These are phyloP conservation scores for Upupa epops DNA, from an alignment of 2,113 vertebrate genomes.

Conservation along the genomic window DNA sequence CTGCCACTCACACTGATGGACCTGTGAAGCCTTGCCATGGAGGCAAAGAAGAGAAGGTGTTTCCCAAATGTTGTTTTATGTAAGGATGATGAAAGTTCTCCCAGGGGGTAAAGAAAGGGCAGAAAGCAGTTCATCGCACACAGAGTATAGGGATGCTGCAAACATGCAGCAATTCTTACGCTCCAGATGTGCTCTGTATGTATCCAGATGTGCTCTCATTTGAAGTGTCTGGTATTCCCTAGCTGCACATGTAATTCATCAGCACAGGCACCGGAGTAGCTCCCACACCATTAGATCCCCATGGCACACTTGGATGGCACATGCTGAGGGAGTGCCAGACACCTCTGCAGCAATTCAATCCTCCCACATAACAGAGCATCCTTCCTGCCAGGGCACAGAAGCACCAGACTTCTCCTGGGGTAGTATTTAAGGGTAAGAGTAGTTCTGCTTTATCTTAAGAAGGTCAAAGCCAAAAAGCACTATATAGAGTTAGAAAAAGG, in stretches of 20 bases:
- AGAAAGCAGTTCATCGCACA: neutral
- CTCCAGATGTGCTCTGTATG: neutral
- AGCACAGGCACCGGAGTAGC: neutral
- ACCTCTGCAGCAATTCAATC: neutral
- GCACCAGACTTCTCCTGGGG: neutral
- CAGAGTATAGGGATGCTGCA: neutral
- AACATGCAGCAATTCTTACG: neutral
- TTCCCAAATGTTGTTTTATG: neutral
- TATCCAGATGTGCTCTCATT: conserved; percentile 3
- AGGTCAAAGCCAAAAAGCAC: neutral
- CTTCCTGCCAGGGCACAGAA: neutral
- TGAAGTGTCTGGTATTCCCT: neutral
- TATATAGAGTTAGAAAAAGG: neutral
- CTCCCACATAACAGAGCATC: neutral
- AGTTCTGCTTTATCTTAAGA: neutral
- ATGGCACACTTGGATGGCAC: neutral
- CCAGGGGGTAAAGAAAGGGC: neutral
- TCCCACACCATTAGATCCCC: neutral
- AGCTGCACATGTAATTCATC: neutral
- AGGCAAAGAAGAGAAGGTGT: neutral
- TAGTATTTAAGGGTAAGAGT: neutral
- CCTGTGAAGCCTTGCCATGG: neutral
- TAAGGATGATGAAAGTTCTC: neutral
- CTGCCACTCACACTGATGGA: neutral
- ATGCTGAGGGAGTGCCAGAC: neutral